Base-by-base conservation (phyloP, 1,140 invertebrate genomes). In the Patella vulgata region DNA sequence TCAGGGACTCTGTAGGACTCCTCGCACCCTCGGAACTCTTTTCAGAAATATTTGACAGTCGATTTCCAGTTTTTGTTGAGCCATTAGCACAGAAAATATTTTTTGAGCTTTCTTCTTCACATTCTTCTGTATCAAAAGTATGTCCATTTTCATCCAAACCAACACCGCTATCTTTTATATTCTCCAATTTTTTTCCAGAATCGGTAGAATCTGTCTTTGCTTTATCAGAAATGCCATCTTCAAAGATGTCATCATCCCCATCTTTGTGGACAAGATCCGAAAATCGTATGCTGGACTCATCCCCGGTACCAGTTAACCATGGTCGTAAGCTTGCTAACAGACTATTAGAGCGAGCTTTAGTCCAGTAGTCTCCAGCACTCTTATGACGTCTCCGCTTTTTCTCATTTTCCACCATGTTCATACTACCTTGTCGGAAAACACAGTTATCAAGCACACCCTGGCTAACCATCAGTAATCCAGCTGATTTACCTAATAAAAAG, bases 391-490 rank as follows among this genome's bases (percentile, higher is more conserved):
- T 74, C 14, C 82, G 54, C 17, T 52, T 59, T 19, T 67, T 43
- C 31, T 73, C 71, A 48, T 59, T 47, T 31, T 67, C 71, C 55
- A 61, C 36, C 28, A 42, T 46, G 4, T 23, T 42, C 6, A 27
- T 28, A 33, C 48, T 59, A 28, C 64, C 59, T 52, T 56, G 23
- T 4, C 62, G 62, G 28, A 62, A 66, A n/a, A 50, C 52, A 52
- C 47, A 54, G 27, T 74, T 54, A 19, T 76, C 69, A 25, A 78
- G 40, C 25, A 67, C 72, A 27, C 74, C 67, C 23, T 78, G 71
- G 59, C 83, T 85, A 8, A 80, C 58, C 82, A 90, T 90, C 23
- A 90, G 74, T 17, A 90, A 74, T 1, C 89, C 89, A 54, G 89
- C 88, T 63, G 87, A 86, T 68, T 86, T 89, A 39, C 87, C 85